These are phyloP conservation scores for Linnaemya tessellans DNA, from an alignment of 2,888 invertebrate genomes.

Conservation along the genomic window DNA sequence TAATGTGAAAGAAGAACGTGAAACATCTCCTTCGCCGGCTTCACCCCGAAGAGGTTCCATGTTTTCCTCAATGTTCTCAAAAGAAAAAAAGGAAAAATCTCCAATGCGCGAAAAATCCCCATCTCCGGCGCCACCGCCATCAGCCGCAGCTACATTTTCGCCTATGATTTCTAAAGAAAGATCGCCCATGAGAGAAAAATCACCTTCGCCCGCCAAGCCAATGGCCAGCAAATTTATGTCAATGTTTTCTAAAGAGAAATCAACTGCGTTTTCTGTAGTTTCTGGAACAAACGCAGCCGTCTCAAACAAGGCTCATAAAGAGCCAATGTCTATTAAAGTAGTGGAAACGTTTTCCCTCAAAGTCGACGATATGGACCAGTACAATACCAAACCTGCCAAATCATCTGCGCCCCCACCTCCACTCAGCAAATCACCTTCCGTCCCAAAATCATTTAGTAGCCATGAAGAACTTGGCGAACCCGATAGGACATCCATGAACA, in stretches of 20 bases:
- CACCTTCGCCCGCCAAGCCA: constrained; percentile 74
- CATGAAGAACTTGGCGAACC: constrained; percentile 78
- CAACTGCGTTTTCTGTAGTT: constrained; percentile 76
- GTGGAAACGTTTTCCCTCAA: constrained; percentile 82
- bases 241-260: constrained; percentile 76
- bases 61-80: constrained; percentile 48
- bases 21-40: constrained; percentile 73
- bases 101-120: constrained; percentile 73
- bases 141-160: constrained; percentile 31
- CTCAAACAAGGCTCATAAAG: constrained; percentile 77
- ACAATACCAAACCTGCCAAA: constrained; percentile 76
- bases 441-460: constrained; percentile 76
- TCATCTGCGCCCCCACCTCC: constrained; percentile 54
- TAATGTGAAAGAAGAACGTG: constrained; percentile 60
- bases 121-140: constrained; percentile 65
- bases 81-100: constrained; percentile 64
- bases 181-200: constrained; percentile 69
- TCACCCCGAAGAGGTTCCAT: constrained; percentile 41
- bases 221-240: constrained; percentile 74
- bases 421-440: constrained; percentile 55
- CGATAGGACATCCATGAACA: constrained; percentile 73
- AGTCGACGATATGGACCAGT: constrained; percentile 83
- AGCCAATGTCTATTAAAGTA: constrained; percentile 79
- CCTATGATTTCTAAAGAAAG: constrained; percentile 59
- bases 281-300: constrained; percentile 74